A percentile compares a stretch with the other conserved stretches of the same genome.
These are phyloP conservation scores for Napeogenes inachia DNA, from an alignment of 2,888 invertebrate genomes.

Conservation along the genomic window DNA sequence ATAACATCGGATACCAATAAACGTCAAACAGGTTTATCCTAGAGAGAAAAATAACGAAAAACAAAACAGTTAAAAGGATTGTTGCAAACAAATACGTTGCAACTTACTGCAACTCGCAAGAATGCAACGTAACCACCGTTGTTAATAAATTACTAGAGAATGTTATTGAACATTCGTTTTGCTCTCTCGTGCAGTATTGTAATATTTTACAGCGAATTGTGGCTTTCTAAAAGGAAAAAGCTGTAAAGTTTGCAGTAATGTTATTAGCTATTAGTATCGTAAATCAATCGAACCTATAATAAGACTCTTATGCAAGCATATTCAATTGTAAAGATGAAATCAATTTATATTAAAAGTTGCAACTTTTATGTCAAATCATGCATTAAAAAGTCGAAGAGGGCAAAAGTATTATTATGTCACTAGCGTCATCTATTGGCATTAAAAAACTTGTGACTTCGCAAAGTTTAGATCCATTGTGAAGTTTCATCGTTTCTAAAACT, in stretches of 20 bases:
- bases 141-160: conserved; percentile 21
- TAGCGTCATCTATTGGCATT: background rate
- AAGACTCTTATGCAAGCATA: no score
- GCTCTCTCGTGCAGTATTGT: conserved; percentile 1
- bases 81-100: conserved; percentile 51
- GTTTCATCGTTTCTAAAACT: conserved; percentile 33
- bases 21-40: conserved; percentile 53
- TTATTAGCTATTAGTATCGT: no score
- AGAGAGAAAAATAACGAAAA: conserved; percentile 56
- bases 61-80: conserved; percentile 42
- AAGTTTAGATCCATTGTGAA: conserved; percentile 7
- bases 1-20: conserved; percentile 54
- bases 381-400: no score
- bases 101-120: conserved; percentile 37
- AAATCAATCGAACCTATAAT: no score
- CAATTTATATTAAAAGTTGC: no score
- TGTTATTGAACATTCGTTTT: conserved; percentile 11
- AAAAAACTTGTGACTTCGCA: conserved; percentile 9
- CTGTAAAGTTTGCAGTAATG: no score
- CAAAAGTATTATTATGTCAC: background rate
- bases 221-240: background rate
- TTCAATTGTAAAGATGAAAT: no score
- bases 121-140: conserved; percentile 39
- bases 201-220: conserved; percentile 2
- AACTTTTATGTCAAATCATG: no score